Evolutionary conservation across 2,888 invertebrate genomes (phyloP), one percentile per base, ranked within the genome.

Genomic region (Orthonevra nobilis): DNA sequence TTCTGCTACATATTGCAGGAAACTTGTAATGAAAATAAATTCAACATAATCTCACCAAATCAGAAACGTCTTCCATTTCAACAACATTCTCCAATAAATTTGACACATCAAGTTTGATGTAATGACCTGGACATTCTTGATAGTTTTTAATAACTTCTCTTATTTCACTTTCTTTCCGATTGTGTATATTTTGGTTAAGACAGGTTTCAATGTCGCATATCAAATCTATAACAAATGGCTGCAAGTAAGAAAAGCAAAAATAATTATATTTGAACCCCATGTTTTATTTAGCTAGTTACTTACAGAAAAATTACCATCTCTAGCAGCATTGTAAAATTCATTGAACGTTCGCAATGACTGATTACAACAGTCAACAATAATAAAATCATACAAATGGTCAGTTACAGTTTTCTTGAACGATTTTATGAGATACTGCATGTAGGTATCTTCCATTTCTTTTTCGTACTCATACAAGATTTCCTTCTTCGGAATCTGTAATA

Each of bases 141-240:
- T 96, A 97, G 50, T 91, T 91, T 70, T 92, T 88, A 38, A 92
- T 89, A 73, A 96, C 91, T 81, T 91, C 90, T 84, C 94, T 91
- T 40, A 98, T 94, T 68, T 98, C 97, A 1, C 92, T 91, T 83
- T 94, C 91, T 0, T 91, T 91, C 46, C 97, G 92, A 81, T 94
- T 92, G 87, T 98, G 98, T 66, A 94, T 92, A 88, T 98, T 98
- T 70, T 96, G 92, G 86, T 94, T 94, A 66, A 92, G 90, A 88
- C 98, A 98, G 0, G 92, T 89, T 74, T 93, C 91, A 7, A 93
- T 88, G 86, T 97, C 97, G 86, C 93, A 91, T 83, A 96, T 94
- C 92, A 97, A 91, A 86, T 97, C 96, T 84, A 95, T 94, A 69
- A 97, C 92, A 87, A 96, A 98, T 12, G 96, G 97, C 97, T 97